Evolutionary conservation across 2,113 vertebrate genomes (phyloP), one percentile per base, ranked within the genome.

Genomic region (Paramormyrops kingsleyae): DNA sequence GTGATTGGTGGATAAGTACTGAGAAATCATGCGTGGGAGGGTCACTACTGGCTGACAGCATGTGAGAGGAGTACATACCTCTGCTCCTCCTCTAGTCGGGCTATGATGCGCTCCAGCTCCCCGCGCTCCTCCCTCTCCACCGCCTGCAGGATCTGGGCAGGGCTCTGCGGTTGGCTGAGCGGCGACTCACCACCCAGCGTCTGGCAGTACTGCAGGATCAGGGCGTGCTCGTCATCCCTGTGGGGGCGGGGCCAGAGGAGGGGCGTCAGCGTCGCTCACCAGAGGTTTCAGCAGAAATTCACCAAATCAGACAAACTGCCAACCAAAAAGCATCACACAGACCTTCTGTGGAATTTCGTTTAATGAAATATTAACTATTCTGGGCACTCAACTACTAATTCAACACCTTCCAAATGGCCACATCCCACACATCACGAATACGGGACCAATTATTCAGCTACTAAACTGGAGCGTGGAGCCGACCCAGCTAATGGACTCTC

Each of bases 121-220:
- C 97, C 97, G 0, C 97, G 94, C 89, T 99, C 99, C 93, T 98
- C 98, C 91, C 95, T 96, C 93, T 99, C 98, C 87, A 99, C 98
- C 0, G 97, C 97, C 92, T 98, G 98, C 0, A 99, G 96, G 92
- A 99, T 99, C 95, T 99, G 98, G 31, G 96, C 96, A 31, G 98
- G 99, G 91, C 98, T 99, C 95, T 99, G 98, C 0, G 98, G 97
- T 92, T 99, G 98, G 94, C 97, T 98, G 92, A 95, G 92, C 0
- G 97, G 97, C 0, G 97, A 97, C 83, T 99, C 98, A 17, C 97
- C 97, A 87, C 97, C 98, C 6, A 99, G 96, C 0, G 98, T 98
- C 95, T 99, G 98, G 92, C 98, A 99, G 90, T 99, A 99, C 91
- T 99, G 98, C 94, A 99, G 96, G 94, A 99, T 99, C 92, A 99